Conservation (phyloP, 1,140 invertebrate species). For the Bombus breviceps region DNA sequence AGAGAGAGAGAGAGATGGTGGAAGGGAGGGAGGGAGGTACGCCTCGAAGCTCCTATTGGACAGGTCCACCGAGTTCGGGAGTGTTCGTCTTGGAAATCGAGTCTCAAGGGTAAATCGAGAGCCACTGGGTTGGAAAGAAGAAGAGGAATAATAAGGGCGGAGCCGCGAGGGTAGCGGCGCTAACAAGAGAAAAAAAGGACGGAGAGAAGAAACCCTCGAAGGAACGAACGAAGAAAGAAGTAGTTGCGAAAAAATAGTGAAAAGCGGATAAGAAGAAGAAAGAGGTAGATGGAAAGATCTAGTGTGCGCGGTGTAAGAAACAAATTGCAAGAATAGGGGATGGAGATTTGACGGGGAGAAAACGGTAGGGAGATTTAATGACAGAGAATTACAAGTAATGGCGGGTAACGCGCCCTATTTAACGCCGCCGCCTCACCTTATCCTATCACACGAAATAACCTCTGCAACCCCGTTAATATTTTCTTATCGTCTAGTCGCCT, state of each 20-base stretch:
- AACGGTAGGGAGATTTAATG: slow-evolving; percentile 67
- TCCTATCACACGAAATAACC: slow-evolving; percentile 68
- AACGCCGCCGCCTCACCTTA: slow-evolving; percentile 61
- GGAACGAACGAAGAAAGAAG: not conserved
- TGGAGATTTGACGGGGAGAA: slow-evolving; percentile 31
- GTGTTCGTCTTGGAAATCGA: slow-evolving; percentile 53
- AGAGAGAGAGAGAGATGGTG: slow-evolving; percentile 48
- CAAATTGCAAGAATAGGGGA: slow-evolving; percentile 60
- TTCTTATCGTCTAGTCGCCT: slow-evolving; percentile 56
- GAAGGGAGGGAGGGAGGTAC: slow-evolving; percentile 44
- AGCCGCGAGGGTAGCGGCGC: slow-evolving; percentile 45
- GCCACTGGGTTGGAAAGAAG: slow-evolving; percentile 64
- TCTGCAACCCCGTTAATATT: slow-evolving; percentile 65
- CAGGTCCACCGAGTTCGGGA: slow-evolving; percentile 54
- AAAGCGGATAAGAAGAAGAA: slow-evolving; percentile 2
- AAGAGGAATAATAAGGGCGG: slow-evolving; percentile 65
- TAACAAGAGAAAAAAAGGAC: slow-evolving; percentile 35
- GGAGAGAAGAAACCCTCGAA: not conserved
- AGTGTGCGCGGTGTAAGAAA: slow-evolving; percentile 50
- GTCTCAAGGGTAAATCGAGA: slow-evolving; percentile 75
- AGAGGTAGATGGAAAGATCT: slow-evolving; percentile 6
- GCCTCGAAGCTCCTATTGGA: slow-evolving; percentile 69
- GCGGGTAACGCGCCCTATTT: slow-evolving; percentile 69
- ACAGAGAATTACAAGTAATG: slow-evolving; percentile 73
- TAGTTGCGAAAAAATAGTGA: not conserved